Base-by-base conservation (phyloP, 2,797 vertebrate species). In the Arnoldichthys spilopterus region DNA sequence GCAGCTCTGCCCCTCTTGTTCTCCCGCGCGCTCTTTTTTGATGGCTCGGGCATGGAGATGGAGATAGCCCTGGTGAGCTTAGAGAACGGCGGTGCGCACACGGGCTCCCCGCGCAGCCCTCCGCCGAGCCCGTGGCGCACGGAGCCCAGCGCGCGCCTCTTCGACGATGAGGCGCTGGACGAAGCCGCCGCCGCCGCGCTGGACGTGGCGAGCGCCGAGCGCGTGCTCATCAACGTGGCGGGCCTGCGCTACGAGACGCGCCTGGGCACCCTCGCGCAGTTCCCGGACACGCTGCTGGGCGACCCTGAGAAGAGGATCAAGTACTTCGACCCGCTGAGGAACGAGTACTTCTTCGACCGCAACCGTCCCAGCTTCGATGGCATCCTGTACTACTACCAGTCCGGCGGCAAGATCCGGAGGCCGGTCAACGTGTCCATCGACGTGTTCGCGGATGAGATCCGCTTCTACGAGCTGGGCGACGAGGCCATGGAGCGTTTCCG, bases 261-360 rank as follows among this genome's bases (percentile, higher is more conserved):
- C 88, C 90, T 98, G 87, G 93, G 95, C 9, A 99, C 97, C 24
- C 91, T 99, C 63, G 96, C 94, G 87, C 97, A 97, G 91, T 98
- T 98, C 89, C 97, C 97, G 0, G 92, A 98, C 76, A 98, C 97
- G 6, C 87, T 98, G 16, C 89, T 98, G 59, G 97, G 97, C 1
- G 96, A 99, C 85, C 97, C 97, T 0, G 90, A 93, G 37, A 96
- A 96, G 86, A 94, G 97, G 81, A 95, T 98, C 62, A 96, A 94
- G 69, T 98, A 96, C 92, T 99, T 99, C 8, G 98, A 99, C 86
- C 98, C 97, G 0, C 94, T 99, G 40, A 92, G 97, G 77, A 98
- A 99, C 77, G 97, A 98, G 89, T 98, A 98, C 90, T 99, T 99
- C 83, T 99, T 99, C 32, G 97, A 98, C 86, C 95, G 98, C 16